phyloP scores from a whole-genome alignment of 2,113 vertebrate genomes.

The Festucalex cinctus region DNA sequence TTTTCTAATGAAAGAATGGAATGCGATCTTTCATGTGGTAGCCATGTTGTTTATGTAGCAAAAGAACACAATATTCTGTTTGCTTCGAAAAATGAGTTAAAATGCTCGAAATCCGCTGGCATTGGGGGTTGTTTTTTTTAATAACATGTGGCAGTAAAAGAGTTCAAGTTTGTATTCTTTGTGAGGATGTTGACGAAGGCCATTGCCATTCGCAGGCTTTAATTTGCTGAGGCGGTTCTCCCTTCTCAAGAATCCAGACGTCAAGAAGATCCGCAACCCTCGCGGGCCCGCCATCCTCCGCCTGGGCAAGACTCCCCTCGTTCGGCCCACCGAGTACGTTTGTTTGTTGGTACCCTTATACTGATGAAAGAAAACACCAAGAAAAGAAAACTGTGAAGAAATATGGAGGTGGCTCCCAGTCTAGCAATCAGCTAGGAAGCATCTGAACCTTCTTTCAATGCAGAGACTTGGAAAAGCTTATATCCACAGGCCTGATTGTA shows the following conservation, averaged over 20 bases:
- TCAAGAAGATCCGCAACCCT: constrained; percentile 87
- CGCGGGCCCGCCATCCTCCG: constrained; percentile 81
- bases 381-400: too few species aligned
- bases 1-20: too few species aligned
- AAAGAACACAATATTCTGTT: too few species aligned
- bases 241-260: constrained; percentile 80
- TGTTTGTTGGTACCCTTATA: too few species aligned
- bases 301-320: constrained; percentile 78
- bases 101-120: too few species aligned
- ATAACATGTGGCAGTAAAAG: too few species aligned
- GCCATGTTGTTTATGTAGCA: too few species aligned
- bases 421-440: constrained; percentile 5
- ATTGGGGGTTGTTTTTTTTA: too few species aligned
- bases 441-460: constrained; percentile 31
- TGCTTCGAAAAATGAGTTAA: too few species aligned
- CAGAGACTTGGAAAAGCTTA: constrained; percentile 7
- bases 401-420: too few species aligned
- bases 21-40: too few species aligned
- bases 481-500: constrained; percentile 29
- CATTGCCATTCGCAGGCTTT: constrained; percentile 76
- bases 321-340: constrained; percentile 83
- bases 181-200: constrained; percentile 30
- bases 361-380: too few species aligned
- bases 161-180: background rate
- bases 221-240: constrained; percentile 86